phyloP scores from a whole-genome alignment of 1,140 invertebrate species.

The Anthonomus grandis region DNA sequence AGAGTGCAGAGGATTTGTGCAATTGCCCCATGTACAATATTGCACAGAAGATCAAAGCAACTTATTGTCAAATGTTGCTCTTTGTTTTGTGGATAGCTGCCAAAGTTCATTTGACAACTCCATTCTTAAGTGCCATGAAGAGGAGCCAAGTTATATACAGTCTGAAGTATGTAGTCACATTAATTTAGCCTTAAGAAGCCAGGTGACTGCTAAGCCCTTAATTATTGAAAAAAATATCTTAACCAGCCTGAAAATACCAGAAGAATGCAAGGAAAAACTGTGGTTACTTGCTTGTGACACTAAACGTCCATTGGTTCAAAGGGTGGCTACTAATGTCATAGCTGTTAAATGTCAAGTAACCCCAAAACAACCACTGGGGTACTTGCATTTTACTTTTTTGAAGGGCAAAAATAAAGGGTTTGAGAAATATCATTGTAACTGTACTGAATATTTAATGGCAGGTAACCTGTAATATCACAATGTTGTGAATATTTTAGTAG shows the following conservation, averaged over 20 bases:
- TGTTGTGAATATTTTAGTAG: not conserved
- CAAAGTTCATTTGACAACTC: constrained; percentile 56
- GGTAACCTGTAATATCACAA: too few relatives aligned
- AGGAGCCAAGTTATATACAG: constrained; percentile 29
- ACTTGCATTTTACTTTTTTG: constrained; percentile 70
- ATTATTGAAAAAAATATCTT: constrained; percentile 64
- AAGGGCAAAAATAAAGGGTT: constrained; percentile 56
- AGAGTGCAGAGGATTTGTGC: constrained; percentile 73
- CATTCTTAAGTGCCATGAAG: constrained; percentile 58
- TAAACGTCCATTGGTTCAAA: constrained; percentile 68
- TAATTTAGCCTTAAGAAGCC: constrained; percentile 64
- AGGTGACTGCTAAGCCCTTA: constrained; percentile 57
- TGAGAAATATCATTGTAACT: constrained; percentile 64
- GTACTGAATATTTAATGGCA: constrained; percentile 53
- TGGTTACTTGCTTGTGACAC: constrained; percentile 63
- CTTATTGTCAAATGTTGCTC: constrained; percentile 54
- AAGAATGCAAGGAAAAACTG: constrained; percentile 66
- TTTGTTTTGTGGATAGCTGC: constrained; percentile 68
- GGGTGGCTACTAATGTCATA: constrained; percentile 74
- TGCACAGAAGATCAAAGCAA: constrained; percentile 50
- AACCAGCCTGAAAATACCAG: constrained; percentile 61
- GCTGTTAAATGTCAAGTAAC: constrained; percentile 72
- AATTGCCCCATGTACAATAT: constrained; percentile 58
- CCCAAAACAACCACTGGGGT: constrained; percentile 69
- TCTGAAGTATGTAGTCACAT: constrained; percentile 64